Evolutionary conservation across 2,888 invertebrate species (phyloP).

Genomic region (Cosmorhoe ocellata): DNA sequence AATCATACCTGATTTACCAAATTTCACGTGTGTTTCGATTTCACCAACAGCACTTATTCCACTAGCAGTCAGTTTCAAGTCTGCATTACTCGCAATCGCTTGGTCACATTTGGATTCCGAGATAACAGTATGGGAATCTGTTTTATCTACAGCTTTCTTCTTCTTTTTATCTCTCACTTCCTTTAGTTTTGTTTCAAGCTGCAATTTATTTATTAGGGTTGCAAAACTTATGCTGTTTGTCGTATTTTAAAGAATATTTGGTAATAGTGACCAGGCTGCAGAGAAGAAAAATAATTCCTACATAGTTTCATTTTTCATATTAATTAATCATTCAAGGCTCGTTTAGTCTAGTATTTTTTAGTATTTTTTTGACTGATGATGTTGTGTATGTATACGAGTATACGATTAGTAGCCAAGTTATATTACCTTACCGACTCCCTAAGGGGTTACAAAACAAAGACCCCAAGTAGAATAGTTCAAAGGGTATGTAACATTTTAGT

Average conservation of each 20-base stretch:
- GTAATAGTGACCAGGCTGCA: too few relatives aligned
- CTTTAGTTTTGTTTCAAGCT: slow-evolving; percentile 58
- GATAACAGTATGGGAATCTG: slow-evolving; percentile 17
- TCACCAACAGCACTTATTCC: slow-evolving; percentile 63
- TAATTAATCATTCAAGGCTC: too few relatives aligned
- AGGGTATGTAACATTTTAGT: background rate
- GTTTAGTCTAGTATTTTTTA: too few relatives aligned
- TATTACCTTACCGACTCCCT: background rate
- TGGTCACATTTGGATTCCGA: slow-evolving; percentile 40
- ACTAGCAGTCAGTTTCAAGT: slow-evolving; percentile 51
- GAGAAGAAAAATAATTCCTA: too few relatives aligned
- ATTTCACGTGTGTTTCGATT: slow-evolving; percentile 50
- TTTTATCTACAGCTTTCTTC: slow-evolving; percentile 39
- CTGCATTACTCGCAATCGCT: slow-evolving; percentile 44
- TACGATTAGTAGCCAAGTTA: too few relatives aligned
- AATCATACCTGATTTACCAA: slow-evolving; percentile 58
- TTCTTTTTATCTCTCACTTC: slow-evolving; percentile 64
- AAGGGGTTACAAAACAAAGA: background rate
- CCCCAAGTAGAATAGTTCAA: background rate
- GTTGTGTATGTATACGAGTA: too few relatives aligned
- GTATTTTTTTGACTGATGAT: too few relatives aligned
- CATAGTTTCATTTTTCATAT: too few relatives aligned
- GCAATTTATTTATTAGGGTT: slow-evolving; percentile 25
- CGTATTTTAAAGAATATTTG: too few relatives aligned
- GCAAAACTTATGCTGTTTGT: too few relatives aligned